Evolutionary conservation across 2,797 vertebrate genomes (phyloP).

Genomic region (Triplophysa yarkandensis): DNA sequence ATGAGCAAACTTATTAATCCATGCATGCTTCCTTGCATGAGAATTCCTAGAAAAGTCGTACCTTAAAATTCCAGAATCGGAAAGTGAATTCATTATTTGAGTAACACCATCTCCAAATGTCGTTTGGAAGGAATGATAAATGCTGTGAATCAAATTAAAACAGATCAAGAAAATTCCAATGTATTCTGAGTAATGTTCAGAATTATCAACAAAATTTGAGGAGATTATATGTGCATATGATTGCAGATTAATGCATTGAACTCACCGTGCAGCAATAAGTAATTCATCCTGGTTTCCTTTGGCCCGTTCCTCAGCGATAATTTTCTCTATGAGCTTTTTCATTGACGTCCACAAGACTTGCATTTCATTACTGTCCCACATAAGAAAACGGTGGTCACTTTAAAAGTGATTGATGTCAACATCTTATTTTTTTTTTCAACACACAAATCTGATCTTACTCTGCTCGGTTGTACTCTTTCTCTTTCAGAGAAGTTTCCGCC

Average conservation of each 20-base stretch:
- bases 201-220: too few relatives aligned
- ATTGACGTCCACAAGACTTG: conserved; percentile 20
- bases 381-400: not conserved
- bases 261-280: not conserved
- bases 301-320: not conserved
- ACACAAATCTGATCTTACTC: conserved; percentile 7
- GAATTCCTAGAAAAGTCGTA: too few relatives aligned
- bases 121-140: accelerated
- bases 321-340: conserved; percentile 7
- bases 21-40: not conserved
- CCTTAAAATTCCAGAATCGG: accelerated
- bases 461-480: not conserved
- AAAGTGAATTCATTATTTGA: accelerated
- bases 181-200: not conserved
- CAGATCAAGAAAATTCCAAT: not conserved
- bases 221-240: too few relatives aligned
- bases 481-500: not conserved
- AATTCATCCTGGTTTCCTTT: conserved; percentile 17
- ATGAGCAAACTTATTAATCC: not conserved
- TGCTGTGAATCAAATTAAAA: not conserved
- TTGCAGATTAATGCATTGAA: too few relatives aligned
- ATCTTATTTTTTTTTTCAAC: not conserved
- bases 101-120: accelerated
- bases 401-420: not conserved
- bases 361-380: conserved; percentile 3